Conservation (phyloP, 1,140 invertebrate genomes). For the Theocolax elegans region DNA sequence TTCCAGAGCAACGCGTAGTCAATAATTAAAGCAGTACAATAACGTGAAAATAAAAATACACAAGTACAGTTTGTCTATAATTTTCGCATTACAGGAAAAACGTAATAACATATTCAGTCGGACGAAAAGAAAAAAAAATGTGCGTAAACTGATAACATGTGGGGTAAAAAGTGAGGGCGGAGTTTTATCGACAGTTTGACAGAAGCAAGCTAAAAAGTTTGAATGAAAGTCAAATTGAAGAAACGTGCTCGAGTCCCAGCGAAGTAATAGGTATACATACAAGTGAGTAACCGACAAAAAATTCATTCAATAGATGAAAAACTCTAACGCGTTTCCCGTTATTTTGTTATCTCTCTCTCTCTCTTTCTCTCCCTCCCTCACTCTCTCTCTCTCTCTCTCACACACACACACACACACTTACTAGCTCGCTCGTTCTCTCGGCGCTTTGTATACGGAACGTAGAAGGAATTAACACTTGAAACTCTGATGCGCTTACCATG, state of each 20-base stretch:
- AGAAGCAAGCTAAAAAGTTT: conserved; percentile 19
- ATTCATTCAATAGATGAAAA: conserved; percentile 11
- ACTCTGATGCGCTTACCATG: neutral
- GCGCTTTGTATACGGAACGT: neutral
- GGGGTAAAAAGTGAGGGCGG: no score
- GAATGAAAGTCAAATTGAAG: conserved; percentile 35
- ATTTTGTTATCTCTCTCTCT: no score
- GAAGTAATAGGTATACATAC: no score
- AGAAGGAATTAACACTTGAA: conserved; percentile 10
- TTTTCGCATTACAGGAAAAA: conserved; percentile 1
- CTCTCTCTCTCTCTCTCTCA: no score
- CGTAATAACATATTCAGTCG: conserved; percentile 1
- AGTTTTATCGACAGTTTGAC: conserved; percentile 13
- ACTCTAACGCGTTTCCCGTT: conserved; percentile 15
- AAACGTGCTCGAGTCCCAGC: conserved; percentile 22
- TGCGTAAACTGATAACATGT: no score
- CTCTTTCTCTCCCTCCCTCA: no score
- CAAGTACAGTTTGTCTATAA: no score
- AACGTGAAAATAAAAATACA: no score
- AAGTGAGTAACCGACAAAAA: conserved; percentile 1
- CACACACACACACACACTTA: no score
- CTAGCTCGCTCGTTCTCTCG: no score
- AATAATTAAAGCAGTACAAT: conserved; percentile 14
- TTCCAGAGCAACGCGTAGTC: no score
- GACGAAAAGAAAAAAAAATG: conserved; percentile 3